Evolutionary conservation across 2,797 vertebrate genomes (phyloP).

Genomic region (Apodemus agrarius): DNA sequence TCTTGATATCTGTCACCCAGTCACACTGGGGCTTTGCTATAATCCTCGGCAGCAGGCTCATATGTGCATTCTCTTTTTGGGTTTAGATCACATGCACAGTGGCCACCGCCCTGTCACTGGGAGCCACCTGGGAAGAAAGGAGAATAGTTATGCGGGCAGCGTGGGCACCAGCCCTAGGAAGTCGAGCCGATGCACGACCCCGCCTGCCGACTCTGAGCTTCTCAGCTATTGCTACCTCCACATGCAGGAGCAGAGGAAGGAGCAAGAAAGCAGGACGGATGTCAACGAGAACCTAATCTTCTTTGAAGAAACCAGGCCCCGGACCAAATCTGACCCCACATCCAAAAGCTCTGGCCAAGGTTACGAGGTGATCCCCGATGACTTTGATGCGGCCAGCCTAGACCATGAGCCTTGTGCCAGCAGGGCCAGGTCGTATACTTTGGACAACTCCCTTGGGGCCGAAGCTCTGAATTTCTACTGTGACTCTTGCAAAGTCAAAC

Average conservation of each 20-base stretch:
- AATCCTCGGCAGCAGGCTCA: conserved; percentile 69
- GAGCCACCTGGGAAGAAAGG: conserved; percentile 92
- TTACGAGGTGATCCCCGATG: conserved; percentile 79
- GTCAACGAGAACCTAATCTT: conserved; percentile 98
- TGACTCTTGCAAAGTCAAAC: conserved; percentile 96
- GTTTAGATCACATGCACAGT: conserved; percentile 97
- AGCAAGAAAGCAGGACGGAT: conserved; percentile 92
- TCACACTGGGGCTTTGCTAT: not conserved
- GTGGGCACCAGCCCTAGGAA: conserved; percentile 88
- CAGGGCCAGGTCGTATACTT: conserved; percentile 93
- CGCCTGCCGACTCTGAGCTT: conserved; percentile 93
- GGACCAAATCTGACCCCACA: conserved; percentile 98
- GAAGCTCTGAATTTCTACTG: conserved; percentile 92
- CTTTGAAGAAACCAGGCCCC: conserved; percentile 93
- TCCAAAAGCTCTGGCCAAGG: conserved; percentile 94
- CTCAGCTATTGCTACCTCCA: conserved; percentile 98
- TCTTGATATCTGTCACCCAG: not conserved
- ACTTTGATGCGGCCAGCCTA: conserved; percentile 83
- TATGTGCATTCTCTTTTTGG: conserved; percentile 84
- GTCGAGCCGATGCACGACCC: conserved; percentile 77
- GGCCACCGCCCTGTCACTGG: conserved; percentile 89
- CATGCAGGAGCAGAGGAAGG: conserved; percentile 95
- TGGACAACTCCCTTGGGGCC: conserved; percentile 90
- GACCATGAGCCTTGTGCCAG: conserved; percentile 87
- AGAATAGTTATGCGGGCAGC: conserved; percentile 92